Evolutionary conservation across 1,140 invertebrate genomes (phyloP).

Genomic region (Orussus abietinus): DNA sequence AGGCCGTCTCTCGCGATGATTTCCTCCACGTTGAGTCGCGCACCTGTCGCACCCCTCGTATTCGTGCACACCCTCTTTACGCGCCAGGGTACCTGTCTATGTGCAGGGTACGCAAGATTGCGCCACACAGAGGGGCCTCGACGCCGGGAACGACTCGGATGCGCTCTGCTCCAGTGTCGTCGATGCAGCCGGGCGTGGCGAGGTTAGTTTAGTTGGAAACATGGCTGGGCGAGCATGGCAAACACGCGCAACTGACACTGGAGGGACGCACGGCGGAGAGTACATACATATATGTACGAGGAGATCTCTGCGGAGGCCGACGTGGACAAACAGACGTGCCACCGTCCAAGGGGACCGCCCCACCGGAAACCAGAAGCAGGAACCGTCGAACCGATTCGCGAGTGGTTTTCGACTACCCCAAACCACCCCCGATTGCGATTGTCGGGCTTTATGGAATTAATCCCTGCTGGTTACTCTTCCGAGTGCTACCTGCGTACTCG

Average conservation of each 20-base stretch:
- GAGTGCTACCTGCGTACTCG: too few relatives aligned
- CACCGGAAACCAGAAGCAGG: too few relatives aligned
- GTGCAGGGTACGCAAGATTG: not conserved
- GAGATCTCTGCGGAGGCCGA: constrained; percentile 36
- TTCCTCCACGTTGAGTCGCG: not conserved
- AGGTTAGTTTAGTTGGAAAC: constrained; percentile 50
- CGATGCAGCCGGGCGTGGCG: constrained; percentile 38
- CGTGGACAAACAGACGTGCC: constrained; percentile 49
- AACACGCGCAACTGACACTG: constrained; percentile 50
- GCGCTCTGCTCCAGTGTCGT: constrained; percentile 37
- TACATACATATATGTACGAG: constrained; percentile 22
- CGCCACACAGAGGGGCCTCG: not conserved
- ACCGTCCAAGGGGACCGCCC: constrained; percentile 37
- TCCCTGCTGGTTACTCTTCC: too few relatives aligned
- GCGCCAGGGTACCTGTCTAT: not conserved
- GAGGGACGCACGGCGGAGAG: constrained; percentile 35
- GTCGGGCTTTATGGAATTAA: too few relatives aligned
- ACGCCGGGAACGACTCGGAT: constrained; percentile 20
- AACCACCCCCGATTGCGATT: too few relatives aligned
- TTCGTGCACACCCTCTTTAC: not conserved
- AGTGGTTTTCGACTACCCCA: too few relatives aligned
- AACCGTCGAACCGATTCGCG: too few relatives aligned
- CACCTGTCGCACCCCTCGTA: not conserved
- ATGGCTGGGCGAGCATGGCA: constrained; percentile 46
- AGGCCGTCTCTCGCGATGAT: not conserved